Base-by-base conservation (phyloP, 2,113 vertebrate genomes). In the Grammomys dolichurus region DNA sequence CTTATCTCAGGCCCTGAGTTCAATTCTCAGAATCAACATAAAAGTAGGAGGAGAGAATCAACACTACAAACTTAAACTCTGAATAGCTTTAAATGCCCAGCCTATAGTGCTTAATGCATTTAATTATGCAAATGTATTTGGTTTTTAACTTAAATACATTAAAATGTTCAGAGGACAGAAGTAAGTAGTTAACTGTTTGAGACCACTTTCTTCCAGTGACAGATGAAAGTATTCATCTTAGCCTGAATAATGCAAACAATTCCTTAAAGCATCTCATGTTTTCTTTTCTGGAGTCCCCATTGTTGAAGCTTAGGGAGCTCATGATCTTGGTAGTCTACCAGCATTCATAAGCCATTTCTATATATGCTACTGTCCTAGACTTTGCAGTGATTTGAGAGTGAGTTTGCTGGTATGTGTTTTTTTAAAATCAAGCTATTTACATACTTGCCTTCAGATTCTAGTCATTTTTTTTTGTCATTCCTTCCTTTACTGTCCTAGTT, bases 191-290 rank as follows among this genome's bases (percentile, higher is more conserved):
- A 40, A 58, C 51, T 58, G 36, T 82, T 90, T 93, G 60, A 60
- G 43, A 60, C 31, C 12, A 67, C 13, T 87, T 3, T 82, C 82
- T 16, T 16, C 54, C 33, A 11, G 24, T 78, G 31, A 65, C 24
- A 87, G 72, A 91, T 87, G 65, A 90, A 84, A 56, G 65, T 78
- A 76, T 20, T 63, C 87, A 89, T 48, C 82, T 93, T 93, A 95
- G 28, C 56, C 82, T 65, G 40, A 85, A 65, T 85, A 11, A 11
- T 28, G 20, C 81, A 16, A 89, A 89, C 17, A 36, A 58, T 75
- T 48, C 28, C 40, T 69, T 72, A 26, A 89, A 87, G 78, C 11
- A 69, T 46, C 36, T 91, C 3, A 75, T 43, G 67, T 90, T 72
- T 88, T 24, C 22, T 75, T 77, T 91, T 81, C 63, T 89, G 43